Percentiles rank a stretch among this genome's conserved stretches.
phyloP scores from a whole-genome alignment of 2,113 vertebrate genomes.

The Halcyon malimbica region DNA sequence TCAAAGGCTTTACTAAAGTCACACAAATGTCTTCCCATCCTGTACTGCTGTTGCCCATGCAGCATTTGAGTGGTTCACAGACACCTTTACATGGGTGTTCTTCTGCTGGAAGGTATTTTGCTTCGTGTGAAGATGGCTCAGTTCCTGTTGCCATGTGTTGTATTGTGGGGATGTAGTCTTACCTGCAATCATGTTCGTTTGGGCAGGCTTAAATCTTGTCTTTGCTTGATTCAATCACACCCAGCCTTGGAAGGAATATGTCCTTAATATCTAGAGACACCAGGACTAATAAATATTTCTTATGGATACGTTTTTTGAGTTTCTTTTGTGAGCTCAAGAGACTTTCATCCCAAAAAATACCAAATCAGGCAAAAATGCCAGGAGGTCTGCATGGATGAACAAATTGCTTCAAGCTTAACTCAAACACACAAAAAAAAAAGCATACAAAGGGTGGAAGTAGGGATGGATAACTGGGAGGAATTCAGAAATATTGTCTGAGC shows the following conservation, averaged over 20 bases:
- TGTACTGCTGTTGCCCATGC: background rate
- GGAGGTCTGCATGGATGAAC: background rate
- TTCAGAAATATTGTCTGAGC: background rate
- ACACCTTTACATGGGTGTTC: background rate
- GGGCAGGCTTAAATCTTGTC: background rate
- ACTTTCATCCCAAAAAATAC: background rate
- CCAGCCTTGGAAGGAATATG: background rate
- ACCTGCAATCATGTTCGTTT: background rate
- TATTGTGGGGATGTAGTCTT: background rate
- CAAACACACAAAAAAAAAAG: background rate
- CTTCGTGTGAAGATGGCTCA: background rate
- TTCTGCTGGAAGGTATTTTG: background rate
- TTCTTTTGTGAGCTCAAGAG: background rate
- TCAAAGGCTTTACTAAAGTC: too few relatives aligned
- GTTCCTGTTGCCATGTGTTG: background rate
- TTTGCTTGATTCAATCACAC: background rate
- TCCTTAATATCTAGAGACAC: background rate
- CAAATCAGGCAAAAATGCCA: background rate
- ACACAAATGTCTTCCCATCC: background rate
- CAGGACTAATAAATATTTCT: background rate
- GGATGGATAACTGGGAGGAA: background rate
- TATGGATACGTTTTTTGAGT: background rate
- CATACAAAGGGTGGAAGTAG: background rate
- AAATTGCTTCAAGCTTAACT: background rate
- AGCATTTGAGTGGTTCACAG: background rate